Evolutionary conservation across 2,113 vertebrate species (phyloP).

Genomic region (Heterotis niloticus): DNA sequence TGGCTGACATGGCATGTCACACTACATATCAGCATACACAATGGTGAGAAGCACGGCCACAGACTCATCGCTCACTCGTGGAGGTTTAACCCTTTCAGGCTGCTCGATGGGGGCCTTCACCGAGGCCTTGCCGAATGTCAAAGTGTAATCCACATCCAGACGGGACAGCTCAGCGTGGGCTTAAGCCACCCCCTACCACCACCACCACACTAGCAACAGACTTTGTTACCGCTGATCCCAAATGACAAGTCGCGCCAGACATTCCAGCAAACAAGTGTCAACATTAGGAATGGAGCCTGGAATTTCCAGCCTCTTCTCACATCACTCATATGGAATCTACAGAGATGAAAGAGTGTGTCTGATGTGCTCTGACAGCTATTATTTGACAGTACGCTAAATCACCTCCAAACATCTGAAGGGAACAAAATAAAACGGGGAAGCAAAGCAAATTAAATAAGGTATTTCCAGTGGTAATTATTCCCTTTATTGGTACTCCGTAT

Average conservation of each 20-base stretch:
- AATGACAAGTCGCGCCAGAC: neutral
- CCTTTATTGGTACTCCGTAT: too few species aligned
- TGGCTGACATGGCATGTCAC: conserved; percentile 45
- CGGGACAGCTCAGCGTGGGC: neutral
- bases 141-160: neutral
- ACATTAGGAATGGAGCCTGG: neutral
- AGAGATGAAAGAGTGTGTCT: neutral
- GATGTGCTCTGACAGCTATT: neutral
- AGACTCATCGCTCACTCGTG: conserved; percentile 52
- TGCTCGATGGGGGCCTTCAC: conserved; percentile 50
- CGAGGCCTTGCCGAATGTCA: conserved; percentile 23
- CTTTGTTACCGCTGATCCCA: neutral
- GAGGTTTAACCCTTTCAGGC: conserved; percentile 60
- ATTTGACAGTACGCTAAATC: neutral
- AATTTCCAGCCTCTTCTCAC: conserved; percentile 5
- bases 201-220: neutral
- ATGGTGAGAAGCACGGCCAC: conserved; percentile 42
- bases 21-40: conserved; percentile 51
- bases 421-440: neutral
- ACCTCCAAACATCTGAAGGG: neutral
- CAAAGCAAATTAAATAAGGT: too few species aligned
- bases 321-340: neutral
- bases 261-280: neutral
- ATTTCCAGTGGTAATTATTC: too few species aligned
- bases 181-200: neutral